A percentile compares a stretch with the other conserved stretches of the same genome.
Conservation (phyloP, 2,797 vertebrate genomes). For the Aeoliscus strigatus region DNA sequence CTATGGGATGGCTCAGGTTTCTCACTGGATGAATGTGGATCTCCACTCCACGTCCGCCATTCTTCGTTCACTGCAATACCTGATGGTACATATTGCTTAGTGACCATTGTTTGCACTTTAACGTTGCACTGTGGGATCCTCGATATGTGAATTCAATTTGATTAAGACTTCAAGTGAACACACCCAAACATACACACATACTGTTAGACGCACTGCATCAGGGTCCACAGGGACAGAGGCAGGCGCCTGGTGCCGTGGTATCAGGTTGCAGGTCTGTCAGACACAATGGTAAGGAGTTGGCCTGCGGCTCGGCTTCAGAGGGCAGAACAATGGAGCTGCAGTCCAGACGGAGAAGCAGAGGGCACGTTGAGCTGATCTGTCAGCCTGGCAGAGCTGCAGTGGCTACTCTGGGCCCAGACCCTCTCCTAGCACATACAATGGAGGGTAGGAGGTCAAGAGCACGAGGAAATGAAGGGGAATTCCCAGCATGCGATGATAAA, state of each 20-base stretch:
- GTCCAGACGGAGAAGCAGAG: conserved; percentile 60
- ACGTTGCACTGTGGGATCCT: too few relatives aligned
- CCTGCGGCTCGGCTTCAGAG: conserved; percentile 50
- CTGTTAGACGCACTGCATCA: conserved; percentile 34
- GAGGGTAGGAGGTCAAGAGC: conserved; percentile 70
- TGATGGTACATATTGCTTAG: too few relatives aligned
- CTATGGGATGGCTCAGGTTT: too few relatives aligned
- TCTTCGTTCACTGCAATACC: too few relatives aligned
- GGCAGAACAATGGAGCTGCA: conserved; percentile 71
- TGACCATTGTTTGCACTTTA: too few relatives aligned
- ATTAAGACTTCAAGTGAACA: conserved; percentile 1
- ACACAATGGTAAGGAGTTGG: conserved; percentile 72
- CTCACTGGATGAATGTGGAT: too few relatives aligned
- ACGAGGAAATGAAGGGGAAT: conserved; percentile 70
- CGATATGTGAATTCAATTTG: too few relatives aligned
- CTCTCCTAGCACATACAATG: conserved; percentile 63
- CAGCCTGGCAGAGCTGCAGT: conserved; percentile 52
- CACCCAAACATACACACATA: conserved; percentile 15
- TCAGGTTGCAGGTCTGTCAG: conserved; percentile 66
- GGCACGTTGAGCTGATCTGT: conserved; percentile 63
- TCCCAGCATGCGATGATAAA: conserved; percentile 71
- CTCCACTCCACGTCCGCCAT: too few relatives aligned
- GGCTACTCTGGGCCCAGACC: conserved; percentile 43
- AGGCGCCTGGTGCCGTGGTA: conserved; percentile 58
- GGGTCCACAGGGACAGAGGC: conserved; percentile 50